These are phyloP conservation scores for Didymodactylos carnosus DNA, from an alignment of 2,888 invertebrate species.

Conservation along the genomic window DNA sequence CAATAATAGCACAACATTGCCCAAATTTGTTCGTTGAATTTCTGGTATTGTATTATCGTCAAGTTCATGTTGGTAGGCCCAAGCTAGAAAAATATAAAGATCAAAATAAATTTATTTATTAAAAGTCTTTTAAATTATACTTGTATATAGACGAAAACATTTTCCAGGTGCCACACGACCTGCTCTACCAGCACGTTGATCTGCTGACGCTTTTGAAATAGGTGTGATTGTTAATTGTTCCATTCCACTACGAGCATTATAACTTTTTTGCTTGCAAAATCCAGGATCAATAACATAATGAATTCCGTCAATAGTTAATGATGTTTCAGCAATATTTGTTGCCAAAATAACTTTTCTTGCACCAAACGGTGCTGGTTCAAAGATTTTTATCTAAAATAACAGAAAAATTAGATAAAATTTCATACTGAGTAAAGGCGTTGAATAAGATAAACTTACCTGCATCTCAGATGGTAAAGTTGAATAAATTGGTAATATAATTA, in stretches of 20 bases:
- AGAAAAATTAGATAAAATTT: not conserved
- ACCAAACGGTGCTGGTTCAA: conserved; percentile 84
- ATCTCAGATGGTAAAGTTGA: conserved; percentile 86
- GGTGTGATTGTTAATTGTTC: conserved; percentile 95
- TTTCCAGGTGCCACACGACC: conserved; percentile 80
- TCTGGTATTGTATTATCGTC: conserved; percentile 95
- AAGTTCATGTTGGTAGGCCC: conserved; percentile 92
- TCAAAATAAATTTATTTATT: not conserved
- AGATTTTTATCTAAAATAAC: conserved; percentile 29
- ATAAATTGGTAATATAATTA: conserved; percentile 81
- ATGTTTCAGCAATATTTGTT: conserved; percentile 97
- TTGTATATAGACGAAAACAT: conserved; percentile 84
- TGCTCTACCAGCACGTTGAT: conserved; percentile 84
- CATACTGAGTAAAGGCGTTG: too few species aligned
- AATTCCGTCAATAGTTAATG: conserved; percentile 92
- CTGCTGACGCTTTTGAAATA: conserved; percentile 81
- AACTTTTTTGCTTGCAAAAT: conserved; percentile 94
- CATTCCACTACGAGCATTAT: conserved; percentile 88
- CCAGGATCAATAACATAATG: conserved; percentile 98
- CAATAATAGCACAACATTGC: conserved; percentile 83
- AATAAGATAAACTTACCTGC: conserved; percentile 79
- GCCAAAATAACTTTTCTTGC: conserved; percentile 68
- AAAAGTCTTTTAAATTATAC: not conserved
- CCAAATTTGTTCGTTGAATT: conserved; percentile 86
- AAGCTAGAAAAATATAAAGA: conserved; percentile 41